Base-by-base conservation (phyloP, 2,113 vertebrate genomes). In the Pelobates fuscus region DNA sequence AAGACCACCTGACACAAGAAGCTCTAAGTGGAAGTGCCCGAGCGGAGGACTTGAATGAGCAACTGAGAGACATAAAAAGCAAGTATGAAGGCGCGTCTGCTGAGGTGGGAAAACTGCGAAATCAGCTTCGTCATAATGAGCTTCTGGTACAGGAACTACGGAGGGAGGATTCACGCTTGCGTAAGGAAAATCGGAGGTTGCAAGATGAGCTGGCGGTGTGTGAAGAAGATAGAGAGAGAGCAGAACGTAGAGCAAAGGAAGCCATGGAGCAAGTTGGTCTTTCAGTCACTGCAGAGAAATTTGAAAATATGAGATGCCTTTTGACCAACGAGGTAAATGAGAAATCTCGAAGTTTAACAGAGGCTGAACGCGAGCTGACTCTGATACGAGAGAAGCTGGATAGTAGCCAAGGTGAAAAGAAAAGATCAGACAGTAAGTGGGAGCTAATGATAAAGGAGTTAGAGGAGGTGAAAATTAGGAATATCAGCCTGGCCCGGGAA, bases 61-160 rank as follows among this genome's bases (percentile, higher is more conserved):
- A 99, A 86, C 77, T 99, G 29, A 89, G 78, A 25, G 96, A 98
- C 2, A 82, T 95, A 83, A 98, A 95, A 77, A 37, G 77, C 0
- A 98, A 98, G 60, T 98, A 98, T 0, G 97, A 98, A 81, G 96
- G 95, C 0, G 96, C 94, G 0, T 96, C 94, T 0, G 92, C 94
- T 0, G 96, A 98, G 79, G 96, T 98, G 72, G 91, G 95, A 0
- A 95, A 94, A 0, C 82, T 98, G 32, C 88, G 96, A 32, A 97
- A 94, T 82, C 96, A 96, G 41, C 88, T 98, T 62, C 96, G 90
- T 62, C 95, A 95, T 82, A 95, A 91, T 0, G 96, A 97, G 71
- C 81, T 95, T 80, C 80, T 95, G 49, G 80, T 95, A 23, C 95
- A 95, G 29, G 94, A 95, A 80, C 93, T 96, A 71, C 94, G 87